A percentile compares a stretch with the other conserved stretches of the same genome.
Conservation (phyloP, 2,888 invertebrate genomes). For the Tricholauxania praeusta region DNA sequence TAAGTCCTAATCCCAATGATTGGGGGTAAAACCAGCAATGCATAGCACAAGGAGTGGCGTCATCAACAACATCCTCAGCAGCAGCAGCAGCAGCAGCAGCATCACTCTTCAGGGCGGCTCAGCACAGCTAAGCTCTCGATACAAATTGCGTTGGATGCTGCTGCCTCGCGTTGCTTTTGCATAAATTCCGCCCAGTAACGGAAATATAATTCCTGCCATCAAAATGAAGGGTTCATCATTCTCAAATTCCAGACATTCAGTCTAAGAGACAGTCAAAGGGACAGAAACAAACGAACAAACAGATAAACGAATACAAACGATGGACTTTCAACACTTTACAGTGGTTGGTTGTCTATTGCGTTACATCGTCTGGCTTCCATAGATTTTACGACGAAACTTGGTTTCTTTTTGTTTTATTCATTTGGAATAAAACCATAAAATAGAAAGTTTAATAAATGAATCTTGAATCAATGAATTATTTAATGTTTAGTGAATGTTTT, state of each 20-base stretch:
- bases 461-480: too few species aligned
- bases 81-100: background rate
- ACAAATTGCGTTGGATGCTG: constrained; percentile 20
- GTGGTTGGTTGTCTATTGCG: constrained; percentile 14
- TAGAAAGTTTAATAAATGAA: too few species aligned
- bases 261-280: too few species aligned
- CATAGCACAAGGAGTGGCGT: background rate
- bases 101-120: background rate
- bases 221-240: constrained; percentile 42
- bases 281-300: too few species aligned
- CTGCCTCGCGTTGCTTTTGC: background rate
- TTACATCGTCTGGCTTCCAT: background rate
- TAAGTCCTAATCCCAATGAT: too few species aligned
- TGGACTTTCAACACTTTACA: background rate
- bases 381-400: too few species aligned
- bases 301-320: background rate
- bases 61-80: background rate
- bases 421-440: too few species aligned
- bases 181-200: constrained; percentile 47
- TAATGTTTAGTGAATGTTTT: too few species aligned
- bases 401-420: too few species aligned
- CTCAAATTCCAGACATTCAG: background rate
- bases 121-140: constrained; percentile 14
- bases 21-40: too few species aligned
- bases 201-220: constrained; percentile 46